Evolutionary conservation across 2,113 vertebrate species (phyloP), one percentile per base, ranked within the genome.

Genomic region (Falcunculus frontatus): DNA sequence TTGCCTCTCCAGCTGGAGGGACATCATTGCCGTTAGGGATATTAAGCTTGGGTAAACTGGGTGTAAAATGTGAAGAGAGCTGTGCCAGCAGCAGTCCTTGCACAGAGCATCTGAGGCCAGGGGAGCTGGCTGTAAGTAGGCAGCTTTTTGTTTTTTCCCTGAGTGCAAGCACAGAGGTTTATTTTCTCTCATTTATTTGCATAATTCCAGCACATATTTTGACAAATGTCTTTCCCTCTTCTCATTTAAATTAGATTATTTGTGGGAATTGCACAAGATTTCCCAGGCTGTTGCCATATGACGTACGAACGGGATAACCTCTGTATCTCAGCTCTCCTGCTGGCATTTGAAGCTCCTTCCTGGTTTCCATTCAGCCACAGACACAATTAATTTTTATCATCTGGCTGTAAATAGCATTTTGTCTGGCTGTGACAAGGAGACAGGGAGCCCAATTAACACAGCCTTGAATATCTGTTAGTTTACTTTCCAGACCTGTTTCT

Each of bases 331-430:
- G 53, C 57, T 85, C 59, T 73, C 70, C 59, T 67, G 29, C 59
- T 87, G 33, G 19, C 3, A 6, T 84, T 94, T 84, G 78, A 94
- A 96, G 50, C 77, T 95, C 86, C 37, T 91, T 96, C 37, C 57
- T 94, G 90, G 81, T 97, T 97, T 91, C 72, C 49, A 49, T 87
- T 91, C 53, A 92, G 69, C 64, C 70, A 25, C 74, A 84, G 84
- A 95, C 73, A 76, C 72, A 95, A 95, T 95, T 95, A 95, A 93
- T 95, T 95, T 90, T 91, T 84, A 62, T 80, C 93, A 93, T 94
- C 90, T 97, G 89, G 42, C 90, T 96, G 81, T 73, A 97, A 97
- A 84, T 20, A 90, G 85, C 39, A 56, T 63, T 95, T 65, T 84
- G 64, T 91, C 91, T 97, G 91, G 84, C 74, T 88, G 37, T 62